These are phyloP conservation scores for Drosophila bocki DNA, from an alignment of 1,140 invertebrate genomes.

Conservation along the genomic window DNA sequence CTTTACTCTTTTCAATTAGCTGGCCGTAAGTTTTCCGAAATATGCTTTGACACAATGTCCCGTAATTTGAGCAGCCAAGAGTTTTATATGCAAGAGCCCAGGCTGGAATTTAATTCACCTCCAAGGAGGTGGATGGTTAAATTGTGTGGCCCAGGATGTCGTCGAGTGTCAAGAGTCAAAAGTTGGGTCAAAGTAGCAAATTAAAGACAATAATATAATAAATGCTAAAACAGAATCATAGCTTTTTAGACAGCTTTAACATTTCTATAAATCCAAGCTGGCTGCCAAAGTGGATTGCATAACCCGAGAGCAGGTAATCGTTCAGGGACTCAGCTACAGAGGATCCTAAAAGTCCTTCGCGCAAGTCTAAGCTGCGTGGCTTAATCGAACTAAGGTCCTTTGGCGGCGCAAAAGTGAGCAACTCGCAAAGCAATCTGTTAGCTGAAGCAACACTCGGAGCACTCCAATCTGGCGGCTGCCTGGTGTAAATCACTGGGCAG, in stretches of 20 bases:
- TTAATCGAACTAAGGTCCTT: slow-evolving; percentile 24
- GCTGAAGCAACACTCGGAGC: slow-evolving; percentile 17
- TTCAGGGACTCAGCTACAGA: background rate
- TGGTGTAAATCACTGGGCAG: slow-evolving; percentile 60
- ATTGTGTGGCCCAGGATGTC: background rate
- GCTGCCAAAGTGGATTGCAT: background rate
- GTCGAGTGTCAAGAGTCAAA: background rate
- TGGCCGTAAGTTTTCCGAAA: slow-evolving; percentile 26
- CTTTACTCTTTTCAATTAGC: slow-evolving; percentile 67
- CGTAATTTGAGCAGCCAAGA: slow-evolving; percentile 32
- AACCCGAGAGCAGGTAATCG: background rate
- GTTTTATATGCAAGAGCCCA: background rate
- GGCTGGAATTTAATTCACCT: slow-evolving; percentile 16
- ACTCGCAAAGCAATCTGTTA: slow-evolving; percentile 44
- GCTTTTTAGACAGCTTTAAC: no score
- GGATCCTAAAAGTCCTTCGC: background rate
- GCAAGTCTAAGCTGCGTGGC: background rate
- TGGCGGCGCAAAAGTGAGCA: slow-evolving; percentile 4
- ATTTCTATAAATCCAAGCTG: background rate
- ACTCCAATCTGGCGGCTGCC: slow-evolving; percentile 23
- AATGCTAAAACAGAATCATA: no score
- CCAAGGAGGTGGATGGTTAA: background rate
- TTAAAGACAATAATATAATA: no score
- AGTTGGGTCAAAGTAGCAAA: background rate
- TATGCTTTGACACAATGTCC: slow-evolving; percentile 47